phyloP scores from a whole-genome alignment of 1,140 invertebrate genomes.

The Brachionus rubens region DNA sequence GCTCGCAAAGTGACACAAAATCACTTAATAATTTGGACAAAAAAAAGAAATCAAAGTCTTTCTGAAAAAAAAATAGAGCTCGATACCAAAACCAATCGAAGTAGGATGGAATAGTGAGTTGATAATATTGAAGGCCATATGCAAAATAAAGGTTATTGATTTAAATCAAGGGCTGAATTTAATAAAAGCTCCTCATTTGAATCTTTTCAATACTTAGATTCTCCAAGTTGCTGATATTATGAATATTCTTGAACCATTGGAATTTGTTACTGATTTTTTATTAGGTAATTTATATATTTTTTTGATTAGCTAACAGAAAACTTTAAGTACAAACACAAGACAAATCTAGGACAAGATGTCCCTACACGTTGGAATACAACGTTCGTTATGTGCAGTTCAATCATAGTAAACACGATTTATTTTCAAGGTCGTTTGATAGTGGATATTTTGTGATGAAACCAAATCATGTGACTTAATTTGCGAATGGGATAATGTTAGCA shows the following conservation, averaged over 20 bases:
- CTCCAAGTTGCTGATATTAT: not conserved
- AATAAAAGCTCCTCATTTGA: constrained; percentile 4
- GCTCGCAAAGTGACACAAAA: not conserved
- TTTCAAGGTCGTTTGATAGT: too few species aligned
- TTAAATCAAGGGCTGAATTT: not conserved
- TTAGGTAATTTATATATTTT: too few species aligned
- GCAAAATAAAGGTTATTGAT: not conserved
- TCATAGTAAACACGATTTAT: too few species aligned
- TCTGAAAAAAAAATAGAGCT: not conserved
- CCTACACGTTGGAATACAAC: too few species aligned
- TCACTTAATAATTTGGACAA: not conserved
- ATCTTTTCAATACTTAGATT: not conserved
- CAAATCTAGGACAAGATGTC: too few species aligned
- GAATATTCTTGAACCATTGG: constrained; percentile 2
- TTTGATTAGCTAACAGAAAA: too few species aligned
- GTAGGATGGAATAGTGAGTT: constrained; percentile 1
- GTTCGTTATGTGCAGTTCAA: too few species aligned
- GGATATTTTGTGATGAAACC: too few species aligned
- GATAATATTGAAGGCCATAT: not conserved
- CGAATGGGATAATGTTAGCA: too few species aligned
- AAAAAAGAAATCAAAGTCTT: constrained; percentile 6
- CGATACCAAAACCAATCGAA: not conserved
- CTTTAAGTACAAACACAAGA: too few species aligned
- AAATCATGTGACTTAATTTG: too few species aligned
- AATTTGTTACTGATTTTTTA: constrained; percentile 10